A percentile compares a stretch with the other conserved stretches of the same genome.
Conservation (phyloP, 2,888 invertebrate species). For the Mesorhabditis belari region DNA sequence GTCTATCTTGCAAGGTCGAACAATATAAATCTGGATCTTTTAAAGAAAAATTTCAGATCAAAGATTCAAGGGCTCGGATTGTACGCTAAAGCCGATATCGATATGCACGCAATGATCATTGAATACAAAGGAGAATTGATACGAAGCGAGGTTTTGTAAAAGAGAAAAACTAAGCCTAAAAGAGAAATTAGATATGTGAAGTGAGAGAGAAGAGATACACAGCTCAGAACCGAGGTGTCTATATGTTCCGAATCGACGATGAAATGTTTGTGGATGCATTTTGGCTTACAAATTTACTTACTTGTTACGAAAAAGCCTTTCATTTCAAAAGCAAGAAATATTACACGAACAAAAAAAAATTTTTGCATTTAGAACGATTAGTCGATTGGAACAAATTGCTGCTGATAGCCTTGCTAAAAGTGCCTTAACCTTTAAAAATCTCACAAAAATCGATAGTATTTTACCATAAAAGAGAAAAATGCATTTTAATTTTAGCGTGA, state of each 20-base stretch:
- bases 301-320: too few relatives aligned
- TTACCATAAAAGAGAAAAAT: too few relatives aligned
- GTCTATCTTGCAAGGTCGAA: slow-evolving; percentile 79
- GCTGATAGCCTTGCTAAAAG: too few relatives aligned
- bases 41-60: slow-evolving; percentile 64
- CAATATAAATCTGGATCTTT: too few relatives aligned
- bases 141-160: slow-evolving; percentile 71
- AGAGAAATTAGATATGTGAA: slow-evolving; percentile 67
- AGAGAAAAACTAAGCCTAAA: slow-evolving; percentile 96
- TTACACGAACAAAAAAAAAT: too few relatives aligned
- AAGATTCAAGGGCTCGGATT: slow-evolving; percentile 84
- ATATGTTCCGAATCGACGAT: slow-evolving; percentile 97
- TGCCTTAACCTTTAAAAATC: too few relatives aligned
- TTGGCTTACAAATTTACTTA: too few relatives aligned
- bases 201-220: slow-evolving; percentile 89
- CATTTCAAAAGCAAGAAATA: too few relatives aligned
- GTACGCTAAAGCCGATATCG: slow-evolving; percentile 91
- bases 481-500: too few relatives aligned
- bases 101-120: slow-evolving; percentile 98
- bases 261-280: slow-evolving; percentile 93
- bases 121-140: slow-evolving; percentile 69
- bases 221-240: slow-evolving; percentile 79
- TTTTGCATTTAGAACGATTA: too few relatives aligned
- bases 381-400: too few relatives aligned
- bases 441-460: too few relatives aligned